Base-by-base conservation (phyloP, 2,888 invertebrate genomes). In the Drosophila mayaguana region DNA sequence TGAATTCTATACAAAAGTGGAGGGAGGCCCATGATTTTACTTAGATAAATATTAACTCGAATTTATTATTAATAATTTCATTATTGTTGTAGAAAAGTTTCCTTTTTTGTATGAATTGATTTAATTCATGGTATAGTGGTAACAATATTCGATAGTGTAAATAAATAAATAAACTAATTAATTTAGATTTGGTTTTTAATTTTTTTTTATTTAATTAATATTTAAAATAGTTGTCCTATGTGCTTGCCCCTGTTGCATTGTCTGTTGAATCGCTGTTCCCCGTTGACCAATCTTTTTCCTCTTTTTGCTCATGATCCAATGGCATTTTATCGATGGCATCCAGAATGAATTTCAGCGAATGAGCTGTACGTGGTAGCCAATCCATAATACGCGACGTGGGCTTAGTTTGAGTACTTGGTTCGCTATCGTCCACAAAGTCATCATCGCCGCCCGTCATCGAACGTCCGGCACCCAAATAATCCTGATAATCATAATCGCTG, bases 401-500 rank as follows among this genome's bases (percentile, higher is more conserved):
- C 18, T 72, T 75, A 16, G 60, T 18, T 14, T 48, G 53, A 40
- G 72, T 50, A 1, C 55, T 38, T 8, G 64, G 7, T 0, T 84
- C 90, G 14, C 55, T 57, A 18, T 88, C 90, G 72, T 92, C 92
- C 14, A 91, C 89, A 66, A 92, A 91, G 68, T 91, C 91, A 7
- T 75, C 93, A 93, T 89, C 92, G 11, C 83, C 84, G 22, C 91
- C 91, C 78, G 94, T 94, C 85, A 94, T 87, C 12, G 95, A 95
- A 77, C 96, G 94, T 81, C 95, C 95, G 63, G 96, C 94, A 51
- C 93, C 93, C 91, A 96, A 95, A 90, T 96, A 96, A 91, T 96
- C 96, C 67, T 95, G 95, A 90, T 96, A 96, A 85, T 96, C 95
- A 91, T 96, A 96, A 92, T 96, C 96, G 63, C 96, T 95, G n/a